phyloP scores from a whole-genome alignment of 2,113 vertebrate species.

The Pica pica region DNA sequence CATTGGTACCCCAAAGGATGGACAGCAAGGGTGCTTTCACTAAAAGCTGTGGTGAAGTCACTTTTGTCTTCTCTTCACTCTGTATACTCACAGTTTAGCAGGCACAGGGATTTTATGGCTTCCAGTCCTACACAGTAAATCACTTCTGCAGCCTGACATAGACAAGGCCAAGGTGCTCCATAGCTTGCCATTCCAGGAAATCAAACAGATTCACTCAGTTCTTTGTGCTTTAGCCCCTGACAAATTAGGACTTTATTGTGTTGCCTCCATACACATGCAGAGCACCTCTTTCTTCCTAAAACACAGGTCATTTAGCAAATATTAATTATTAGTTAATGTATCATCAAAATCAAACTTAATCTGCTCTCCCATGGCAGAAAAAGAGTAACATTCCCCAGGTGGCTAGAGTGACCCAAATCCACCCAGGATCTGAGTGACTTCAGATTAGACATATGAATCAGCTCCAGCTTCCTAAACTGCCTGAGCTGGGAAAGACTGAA shows the following conservation, averaged over 20 bases:
- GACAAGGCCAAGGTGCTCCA: background rate
- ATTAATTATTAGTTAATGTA: background rate
- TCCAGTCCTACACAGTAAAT: background rate
- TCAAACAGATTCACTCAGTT: background rate
- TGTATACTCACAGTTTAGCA: background rate
- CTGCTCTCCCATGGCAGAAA: background rate
- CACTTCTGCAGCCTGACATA: background rate
- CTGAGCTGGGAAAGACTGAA: background rate
- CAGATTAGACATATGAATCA: background rate
- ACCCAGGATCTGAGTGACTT: background rate
- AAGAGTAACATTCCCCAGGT: background rate
- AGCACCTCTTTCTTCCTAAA: background rate
- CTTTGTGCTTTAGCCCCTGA: background rate
- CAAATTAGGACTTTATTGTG: background rate
- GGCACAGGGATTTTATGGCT: background rate
- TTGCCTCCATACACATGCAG: background rate
- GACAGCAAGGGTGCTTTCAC: background rate
- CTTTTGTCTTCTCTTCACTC: background rate
- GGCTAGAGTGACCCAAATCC: background rate
- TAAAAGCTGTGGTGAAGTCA: background rate
- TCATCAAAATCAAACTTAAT: background rate
- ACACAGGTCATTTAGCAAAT: background rate
- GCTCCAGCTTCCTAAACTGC: background rate
- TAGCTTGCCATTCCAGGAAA: background rate
- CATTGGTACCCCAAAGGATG: accelerated